phyloP scores from a whole-genome alignment of 2,797 vertebrate genomes.

The Carduelis carduelis region DNA sequence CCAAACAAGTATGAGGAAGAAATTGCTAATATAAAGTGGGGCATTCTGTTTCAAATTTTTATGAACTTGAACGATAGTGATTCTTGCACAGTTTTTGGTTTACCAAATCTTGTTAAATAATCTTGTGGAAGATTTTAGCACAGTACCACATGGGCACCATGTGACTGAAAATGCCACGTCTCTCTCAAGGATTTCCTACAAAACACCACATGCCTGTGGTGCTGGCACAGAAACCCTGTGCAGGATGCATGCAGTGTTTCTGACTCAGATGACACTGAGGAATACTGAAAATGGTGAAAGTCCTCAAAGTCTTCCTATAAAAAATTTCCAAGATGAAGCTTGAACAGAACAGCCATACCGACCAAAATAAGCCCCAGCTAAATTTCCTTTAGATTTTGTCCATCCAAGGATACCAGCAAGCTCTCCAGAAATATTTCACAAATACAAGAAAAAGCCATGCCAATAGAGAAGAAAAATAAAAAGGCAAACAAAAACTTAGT shows the following conservation, averaged over 20 bases:
- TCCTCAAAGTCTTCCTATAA: not conserved
- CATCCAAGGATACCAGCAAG: not conserved
- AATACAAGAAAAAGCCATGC: not conserved
- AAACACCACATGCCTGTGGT: not conserved
- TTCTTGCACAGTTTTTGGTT: not conserved
- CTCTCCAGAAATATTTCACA: not conserved
- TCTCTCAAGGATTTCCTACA: not conserved
- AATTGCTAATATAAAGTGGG: not conserved
- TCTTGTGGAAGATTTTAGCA: not conserved
- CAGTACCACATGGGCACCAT: not conserved
- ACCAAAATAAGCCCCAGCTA: not conserved
- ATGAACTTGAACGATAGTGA: not conserved
- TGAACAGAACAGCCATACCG: not conserved
- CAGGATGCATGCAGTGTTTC: not conserved
- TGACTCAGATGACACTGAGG: not conserved
- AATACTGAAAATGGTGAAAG: not conserved
- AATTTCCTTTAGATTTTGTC: not conserved
- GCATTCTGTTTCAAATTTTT: not conserved
- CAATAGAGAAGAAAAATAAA: not conserved
- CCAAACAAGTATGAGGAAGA: not conserved
- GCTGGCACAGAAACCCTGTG: not conserved
- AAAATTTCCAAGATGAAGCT: not conserved
- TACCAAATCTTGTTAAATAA: not conserved
- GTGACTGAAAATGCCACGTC: not conserved
- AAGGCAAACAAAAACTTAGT: not conserved